Evolutionary conservation across 2,797 vertebrate genomes (phyloP).

Genomic region (Rhinichthys osculus): DNA sequence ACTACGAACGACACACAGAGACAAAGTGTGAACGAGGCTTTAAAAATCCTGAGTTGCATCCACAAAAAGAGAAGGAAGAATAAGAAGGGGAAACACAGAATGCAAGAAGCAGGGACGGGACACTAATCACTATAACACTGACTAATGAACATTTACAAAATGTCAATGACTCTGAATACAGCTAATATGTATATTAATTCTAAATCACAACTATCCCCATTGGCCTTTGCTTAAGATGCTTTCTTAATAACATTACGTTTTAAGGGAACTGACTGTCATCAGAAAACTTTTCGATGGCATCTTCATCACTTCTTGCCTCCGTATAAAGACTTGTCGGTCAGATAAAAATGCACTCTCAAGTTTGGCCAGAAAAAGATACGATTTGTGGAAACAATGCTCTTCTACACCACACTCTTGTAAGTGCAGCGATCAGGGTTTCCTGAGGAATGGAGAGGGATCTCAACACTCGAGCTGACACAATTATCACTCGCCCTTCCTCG

Average conservation of each 20-base stretch:
- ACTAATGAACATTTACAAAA: no score
- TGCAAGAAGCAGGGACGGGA: no score
- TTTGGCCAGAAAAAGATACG: background rate
- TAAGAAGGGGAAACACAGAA: no score
- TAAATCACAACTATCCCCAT: background rate
- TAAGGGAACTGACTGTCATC: background rate
- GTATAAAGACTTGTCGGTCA: background rate
- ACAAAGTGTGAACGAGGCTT: no score
- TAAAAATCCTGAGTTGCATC: no score
- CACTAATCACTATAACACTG: no score
- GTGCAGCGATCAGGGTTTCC: background rate
- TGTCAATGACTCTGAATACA: background rate
- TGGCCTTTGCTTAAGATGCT: background rate
- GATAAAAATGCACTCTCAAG: background rate
- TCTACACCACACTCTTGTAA: background rate
- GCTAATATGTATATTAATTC: background rate
- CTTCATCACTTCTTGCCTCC: background rate
- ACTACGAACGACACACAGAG: no score
- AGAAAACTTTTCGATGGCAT: background rate
- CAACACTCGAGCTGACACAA: slow-evolving; percentile 20
- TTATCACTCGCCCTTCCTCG: slow-evolving; percentile 7
- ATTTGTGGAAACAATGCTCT: background rate
- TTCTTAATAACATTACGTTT: background rate
- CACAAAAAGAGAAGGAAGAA: no score
- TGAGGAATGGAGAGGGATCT: background rate